phyloP scores from a whole-genome alignment of 2,113 vertebrate species.

The Scytalopus superciliaris region DNA sequence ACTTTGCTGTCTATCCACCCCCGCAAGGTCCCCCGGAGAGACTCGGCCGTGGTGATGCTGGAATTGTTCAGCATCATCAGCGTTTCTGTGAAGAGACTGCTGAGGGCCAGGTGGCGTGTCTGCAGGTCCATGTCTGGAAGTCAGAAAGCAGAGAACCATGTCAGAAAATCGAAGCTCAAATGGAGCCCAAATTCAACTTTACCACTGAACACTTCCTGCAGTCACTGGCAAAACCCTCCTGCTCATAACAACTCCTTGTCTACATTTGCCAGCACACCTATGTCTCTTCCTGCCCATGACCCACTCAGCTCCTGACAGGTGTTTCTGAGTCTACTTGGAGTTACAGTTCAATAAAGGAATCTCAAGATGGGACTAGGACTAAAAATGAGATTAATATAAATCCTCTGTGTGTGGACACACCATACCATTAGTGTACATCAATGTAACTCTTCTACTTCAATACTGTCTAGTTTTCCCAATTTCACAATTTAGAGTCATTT shows the following conservation, averaged over 20 bases:
- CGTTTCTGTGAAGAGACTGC: constrained; percentile 87
- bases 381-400: background rate
- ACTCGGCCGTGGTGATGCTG: constrained; percentile 84
- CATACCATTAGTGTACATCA: background rate
- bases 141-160: rapidly evolving
- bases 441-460: background rate
- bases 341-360: background rate
- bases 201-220: background rate
- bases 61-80: constrained; percentile 88
- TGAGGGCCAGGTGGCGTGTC: constrained; percentile 90
- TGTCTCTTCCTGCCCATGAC: background rate
- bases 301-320: rapidly evolving
- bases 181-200: background rate
- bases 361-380: background rate
- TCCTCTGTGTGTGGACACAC: background rate
- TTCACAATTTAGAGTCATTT: background rate
- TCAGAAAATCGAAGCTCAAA: rapidly evolving
- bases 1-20: constrained; percentile 84
- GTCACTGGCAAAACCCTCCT: background rate
- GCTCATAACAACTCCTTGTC: background rate
- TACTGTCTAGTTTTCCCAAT: background rate
- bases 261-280: background rate
- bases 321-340: background rate
- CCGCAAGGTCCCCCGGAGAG: constrained; percentile 80
- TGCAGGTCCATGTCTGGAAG: constrained; percentile 84